phyloP scores from a whole-genome alignment of 2,797 vertebrate species.

The Myotis planiceps region DNA sequence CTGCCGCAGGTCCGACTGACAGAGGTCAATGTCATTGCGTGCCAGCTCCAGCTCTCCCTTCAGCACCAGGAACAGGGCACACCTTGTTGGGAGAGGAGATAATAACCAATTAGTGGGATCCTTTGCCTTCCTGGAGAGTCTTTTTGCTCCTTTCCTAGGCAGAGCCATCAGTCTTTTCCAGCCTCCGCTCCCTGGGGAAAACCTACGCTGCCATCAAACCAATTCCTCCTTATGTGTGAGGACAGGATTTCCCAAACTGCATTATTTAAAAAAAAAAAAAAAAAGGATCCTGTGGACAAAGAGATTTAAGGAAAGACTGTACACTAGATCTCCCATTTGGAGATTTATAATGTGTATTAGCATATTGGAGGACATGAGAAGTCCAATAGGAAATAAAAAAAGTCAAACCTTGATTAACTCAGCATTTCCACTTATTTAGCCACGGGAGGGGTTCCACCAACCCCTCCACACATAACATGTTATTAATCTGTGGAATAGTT shows the following conservation, averaged over 20 bases:
- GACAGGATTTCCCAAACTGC: not conserved
- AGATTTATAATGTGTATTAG: not conserved
- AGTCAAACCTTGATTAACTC: not conserved
- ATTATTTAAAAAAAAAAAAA: not conserved
- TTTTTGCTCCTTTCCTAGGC: not conserved
- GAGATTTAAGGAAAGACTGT: not conserved
- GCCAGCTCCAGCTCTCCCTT: constrained; percentile 94
- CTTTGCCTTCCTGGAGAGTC: not conserved
- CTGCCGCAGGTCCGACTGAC: constrained; percentile 90
- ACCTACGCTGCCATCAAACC: not conserved
- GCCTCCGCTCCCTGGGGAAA: not conserved
- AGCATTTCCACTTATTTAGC: not conserved
- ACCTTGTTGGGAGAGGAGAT: constrained; percentile 79
- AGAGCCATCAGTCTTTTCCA: not conserved
- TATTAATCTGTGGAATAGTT: not conserved
- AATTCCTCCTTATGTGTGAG: not conserved
- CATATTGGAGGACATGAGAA: not conserved
- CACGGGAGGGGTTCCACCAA: not conserved
- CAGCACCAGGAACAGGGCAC: constrained; percentile 92
- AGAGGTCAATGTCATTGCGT: constrained; percentile 88
- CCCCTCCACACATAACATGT: not conserved
- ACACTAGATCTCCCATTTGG: not conserved
- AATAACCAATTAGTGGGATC: not conserved
- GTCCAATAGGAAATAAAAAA: not conserved
- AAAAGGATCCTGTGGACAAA: not conserved